Conservation (phyloP, 2,113 vertebrate species). For the Sebastes schlegelii region DNA sequence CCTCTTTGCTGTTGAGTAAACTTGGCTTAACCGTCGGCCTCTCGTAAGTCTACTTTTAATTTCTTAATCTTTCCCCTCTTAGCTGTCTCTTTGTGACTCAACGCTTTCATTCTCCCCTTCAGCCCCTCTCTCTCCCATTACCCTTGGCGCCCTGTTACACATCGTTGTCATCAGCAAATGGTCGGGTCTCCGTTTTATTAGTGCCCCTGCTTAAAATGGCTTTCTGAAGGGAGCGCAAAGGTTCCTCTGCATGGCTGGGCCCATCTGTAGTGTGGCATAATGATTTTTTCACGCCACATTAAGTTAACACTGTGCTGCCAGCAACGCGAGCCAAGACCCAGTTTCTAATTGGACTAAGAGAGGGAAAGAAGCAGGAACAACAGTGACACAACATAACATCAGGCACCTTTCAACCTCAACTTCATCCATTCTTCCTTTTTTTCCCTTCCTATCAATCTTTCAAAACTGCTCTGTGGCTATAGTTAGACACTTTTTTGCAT, state of each 20-base stretch:
- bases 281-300: conserved; percentile 89
- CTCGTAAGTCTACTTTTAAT: conserved; percentile 26
- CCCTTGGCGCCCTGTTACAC: conserved; percentile 40
- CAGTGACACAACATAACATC: conserved; percentile 43
- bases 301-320: conserved; percentile 86
- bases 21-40: conserved; percentile 26
- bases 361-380: conserved; percentile 42
- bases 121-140: conserved; percentile 18
- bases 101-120: conserved; percentile 1
- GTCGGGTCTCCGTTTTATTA: conserved; percentile 61
- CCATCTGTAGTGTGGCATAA: conserved; percentile 89
- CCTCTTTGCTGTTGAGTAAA: conserved; percentile 48
- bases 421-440: neutral
- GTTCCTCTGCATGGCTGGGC: conserved; percentile 86
- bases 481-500: neutral
- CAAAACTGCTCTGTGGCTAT: neutral
- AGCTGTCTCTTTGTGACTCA: conserved; percentile 33
- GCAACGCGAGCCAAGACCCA: conserved; percentile 80
- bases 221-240: conserved; percentile 84
- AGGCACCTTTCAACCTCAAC: conserved; percentile 43
- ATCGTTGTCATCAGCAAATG: conserved; percentile 62
- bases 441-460: neutral
- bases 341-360: conserved; percentile 82
- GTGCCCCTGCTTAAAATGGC: conserved; percentile 66
- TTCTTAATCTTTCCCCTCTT: conserved; percentile 38